These are phyloP conservation scores for Lepilemur septentrionalis DNA, from an alignment of 2,797 vertebrate species.

Conservation along the genomic window DNA sequence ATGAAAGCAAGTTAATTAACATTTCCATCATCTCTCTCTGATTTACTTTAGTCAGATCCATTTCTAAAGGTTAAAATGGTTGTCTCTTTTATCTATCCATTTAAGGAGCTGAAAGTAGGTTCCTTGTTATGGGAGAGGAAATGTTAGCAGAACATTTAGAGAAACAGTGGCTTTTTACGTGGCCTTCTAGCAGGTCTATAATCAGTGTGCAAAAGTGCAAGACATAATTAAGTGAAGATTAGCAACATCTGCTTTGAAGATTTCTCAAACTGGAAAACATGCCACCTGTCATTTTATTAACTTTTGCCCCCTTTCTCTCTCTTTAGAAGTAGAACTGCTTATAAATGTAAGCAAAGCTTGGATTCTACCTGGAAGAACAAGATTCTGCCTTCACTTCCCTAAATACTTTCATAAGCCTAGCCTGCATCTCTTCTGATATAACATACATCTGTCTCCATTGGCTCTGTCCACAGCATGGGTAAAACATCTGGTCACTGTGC, in stretches of 20 bases:
- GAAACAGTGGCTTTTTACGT: background rate
- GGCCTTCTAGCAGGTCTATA: background rate
- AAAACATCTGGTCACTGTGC: background rate
- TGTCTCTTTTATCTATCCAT: constrained; percentile 60
- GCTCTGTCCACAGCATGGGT: background rate
- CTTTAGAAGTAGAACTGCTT: background rate
- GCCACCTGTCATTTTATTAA: background rate
- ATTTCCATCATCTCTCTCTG: constrained; percentile 69
- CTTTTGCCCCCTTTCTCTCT: background rate
- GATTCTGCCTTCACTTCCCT: background rate
- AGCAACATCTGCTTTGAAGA: constrained; percentile 9
- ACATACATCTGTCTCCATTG: background rate
- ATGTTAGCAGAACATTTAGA: background rate
- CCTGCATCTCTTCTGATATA: background rate
- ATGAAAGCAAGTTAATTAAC: constrained; percentile 78
- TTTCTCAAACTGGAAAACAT: background rate
- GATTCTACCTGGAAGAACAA: background rate
- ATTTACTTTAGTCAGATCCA: constrained; percentile 62
- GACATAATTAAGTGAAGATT: constrained; percentile 21
- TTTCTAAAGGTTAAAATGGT: constrained; percentile 79
- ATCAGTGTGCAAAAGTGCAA: constrained; percentile 42
- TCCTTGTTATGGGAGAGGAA: background rate
- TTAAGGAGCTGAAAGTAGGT: background rate
- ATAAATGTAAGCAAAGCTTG: background rate
- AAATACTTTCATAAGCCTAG: background rate